These are phyloP conservation scores for Synanceia verrucosa DNA, from an alignment of 2,797 vertebrate genomes.

Conservation along the genomic window DNA sequence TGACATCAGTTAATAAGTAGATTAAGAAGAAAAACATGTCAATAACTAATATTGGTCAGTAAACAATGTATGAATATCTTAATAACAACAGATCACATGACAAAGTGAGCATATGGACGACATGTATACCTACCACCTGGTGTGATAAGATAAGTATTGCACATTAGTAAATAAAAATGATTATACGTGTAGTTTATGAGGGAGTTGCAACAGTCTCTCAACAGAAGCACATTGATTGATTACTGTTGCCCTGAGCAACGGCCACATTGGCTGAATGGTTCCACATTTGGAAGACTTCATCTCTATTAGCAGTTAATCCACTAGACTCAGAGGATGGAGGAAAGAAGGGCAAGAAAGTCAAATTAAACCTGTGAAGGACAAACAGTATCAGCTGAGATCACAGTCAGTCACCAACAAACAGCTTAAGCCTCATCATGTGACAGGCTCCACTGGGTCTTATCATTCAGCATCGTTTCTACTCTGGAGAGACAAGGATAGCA, in stretches of 20 bases:
- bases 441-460: background rate
- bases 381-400: constrained; percentile 7
- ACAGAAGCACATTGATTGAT: no score
- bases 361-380: constrained; percentile 25
- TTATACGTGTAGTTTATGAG: no score
- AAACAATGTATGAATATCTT: no score
- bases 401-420: constrained; percentile 19
- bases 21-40: no score
- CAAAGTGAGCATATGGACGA: no score
- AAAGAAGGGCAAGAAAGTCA: background rate
- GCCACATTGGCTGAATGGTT: constrained; percentile 12
- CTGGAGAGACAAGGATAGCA: background rate
- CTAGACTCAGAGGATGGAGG: background rate
- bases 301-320: constrained; percentile 48
- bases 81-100: no score
- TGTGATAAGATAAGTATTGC: no score
- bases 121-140: no score
- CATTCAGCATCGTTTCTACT: background rate
- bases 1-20: no score
- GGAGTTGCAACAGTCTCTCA: no score
- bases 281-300: constrained; percentile 46
- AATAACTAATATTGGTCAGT: no score
- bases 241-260: background rate
- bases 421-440: background rate
- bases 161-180: no score